Evolutionary conservation across 30 jellyfish, hydroid and myxozoan genomes (phyloP).

Genomic region (Hydra vulgaris): DNA sequence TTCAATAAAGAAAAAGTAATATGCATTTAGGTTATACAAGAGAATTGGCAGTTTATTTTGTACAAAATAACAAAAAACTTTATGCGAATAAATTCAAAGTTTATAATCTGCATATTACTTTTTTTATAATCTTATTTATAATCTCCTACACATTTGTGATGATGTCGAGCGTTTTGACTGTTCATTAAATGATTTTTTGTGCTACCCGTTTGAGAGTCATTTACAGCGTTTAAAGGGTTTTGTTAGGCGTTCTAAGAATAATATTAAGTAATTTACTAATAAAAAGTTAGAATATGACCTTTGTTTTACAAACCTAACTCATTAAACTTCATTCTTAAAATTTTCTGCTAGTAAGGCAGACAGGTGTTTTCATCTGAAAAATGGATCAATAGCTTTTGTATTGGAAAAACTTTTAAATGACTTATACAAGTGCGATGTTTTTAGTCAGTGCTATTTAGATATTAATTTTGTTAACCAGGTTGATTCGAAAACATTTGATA

Average conservation of each 20-base stretch:
- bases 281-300: background rate
- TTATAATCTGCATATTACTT: conserved; percentile 50
- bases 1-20: background rate
- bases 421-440: background rate
- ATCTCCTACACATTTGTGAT: conserved; percentile 28
- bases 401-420: background rate
- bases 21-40: background rate
- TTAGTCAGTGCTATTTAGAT: background rate
- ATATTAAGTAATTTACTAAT: conserved; percentile 4
- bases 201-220: conserved; percentile 24
- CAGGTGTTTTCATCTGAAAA: background rate
- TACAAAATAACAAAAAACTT: background rate
- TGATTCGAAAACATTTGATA: background rate
- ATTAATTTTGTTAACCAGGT: background rate
- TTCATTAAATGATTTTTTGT: conserved; percentile 33
- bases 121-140: too few relatives aligned
- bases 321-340: background rate
- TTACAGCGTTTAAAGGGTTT: conserved; percentile 13
- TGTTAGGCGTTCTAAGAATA: conserved; percentile 11
- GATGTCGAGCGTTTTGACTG: conserved; percentile 26
- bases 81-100: conserved; percentile 31
- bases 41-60: background rate
- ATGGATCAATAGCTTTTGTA: background rate
- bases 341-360: background rate
- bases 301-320: background rate